Percentiles rank a stretch among this genome's conserved stretches.
phyloP scores from a whole-genome alignment of 2,888 invertebrate genomes.

The Amphipoea lucens region DNA sequence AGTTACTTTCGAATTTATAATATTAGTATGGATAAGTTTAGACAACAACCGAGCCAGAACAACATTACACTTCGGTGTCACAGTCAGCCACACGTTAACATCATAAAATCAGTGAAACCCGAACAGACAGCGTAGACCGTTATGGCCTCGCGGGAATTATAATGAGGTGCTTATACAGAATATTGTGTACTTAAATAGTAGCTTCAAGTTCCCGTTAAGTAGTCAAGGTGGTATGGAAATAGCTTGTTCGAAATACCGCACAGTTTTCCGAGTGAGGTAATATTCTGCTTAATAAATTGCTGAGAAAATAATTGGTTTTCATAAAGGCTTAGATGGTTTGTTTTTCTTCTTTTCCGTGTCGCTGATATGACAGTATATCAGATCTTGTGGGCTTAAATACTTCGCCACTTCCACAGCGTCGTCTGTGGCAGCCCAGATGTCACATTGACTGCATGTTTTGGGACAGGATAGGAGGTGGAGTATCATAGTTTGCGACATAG shows the following conservation, averaged over 20 bases:
- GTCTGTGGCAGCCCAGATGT: background rate
- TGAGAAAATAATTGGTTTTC: background rate
- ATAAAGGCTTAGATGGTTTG: background rate
- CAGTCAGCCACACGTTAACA: slow-evolving; percentile 48
- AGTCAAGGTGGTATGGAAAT: slow-evolving; percentile 16
- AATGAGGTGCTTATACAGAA: slow-evolving; percentile 74
- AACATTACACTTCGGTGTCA: slow-evolving; percentile 67
- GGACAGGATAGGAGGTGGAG: background rate
- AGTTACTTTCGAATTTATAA: no score
- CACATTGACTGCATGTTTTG: background rate
- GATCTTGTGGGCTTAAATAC: no score
- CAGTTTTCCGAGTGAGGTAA: background rate
- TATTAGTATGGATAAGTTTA: background rate
- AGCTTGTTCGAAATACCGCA: background rate
- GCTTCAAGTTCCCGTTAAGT: slow-evolving; percentile 29
- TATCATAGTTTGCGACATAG: background rate
- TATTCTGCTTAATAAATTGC: background rate
- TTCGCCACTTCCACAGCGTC: background rate
- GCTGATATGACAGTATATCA: no score
- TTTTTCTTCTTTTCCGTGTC: no score
- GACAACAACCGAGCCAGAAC: background rate
- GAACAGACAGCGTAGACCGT: slow-evolving; percentile 73
- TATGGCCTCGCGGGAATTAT: slow-evolving; percentile 76
- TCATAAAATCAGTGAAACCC: slow-evolving; percentile 79
- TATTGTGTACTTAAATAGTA: slow-evolving; percentile 30